Percentiles rank a stretch among this genome's conserved stretches.
Conservation (phyloP, 1,140 invertebrate species). For the Eupeodes corollae region DNA sequence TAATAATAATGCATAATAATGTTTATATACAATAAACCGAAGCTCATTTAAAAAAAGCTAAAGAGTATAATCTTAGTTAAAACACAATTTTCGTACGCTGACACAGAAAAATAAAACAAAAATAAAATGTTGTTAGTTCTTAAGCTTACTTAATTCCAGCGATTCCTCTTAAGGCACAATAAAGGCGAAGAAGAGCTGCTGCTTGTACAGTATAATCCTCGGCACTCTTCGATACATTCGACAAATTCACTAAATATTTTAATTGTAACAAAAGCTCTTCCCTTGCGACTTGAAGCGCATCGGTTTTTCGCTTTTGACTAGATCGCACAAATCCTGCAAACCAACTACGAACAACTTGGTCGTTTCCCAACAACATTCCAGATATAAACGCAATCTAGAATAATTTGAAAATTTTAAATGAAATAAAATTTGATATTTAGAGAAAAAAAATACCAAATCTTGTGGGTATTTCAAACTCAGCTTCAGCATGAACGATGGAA, state of each 20-base stretch:
- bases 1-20: no score
- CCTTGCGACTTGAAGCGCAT: conserved; percentile 59
- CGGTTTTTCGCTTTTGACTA: conserved; percentile 79
- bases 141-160: conserved; percentile 78
- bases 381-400: conserved; percentile 74
- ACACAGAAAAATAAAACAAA: no score
- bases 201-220: conserved; percentile 66
- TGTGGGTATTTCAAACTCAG: conserved; percentile 28
- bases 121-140: no score
- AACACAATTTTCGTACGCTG: no score
- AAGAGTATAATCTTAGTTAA: no score
- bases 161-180: conserved; percentile 85
- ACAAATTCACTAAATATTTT: conserved; percentile 46
- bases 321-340: conserved; percentile 83
- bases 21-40: no score
- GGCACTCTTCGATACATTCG: conserved; percentile 44
- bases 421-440: not conserved
- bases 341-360: conserved; percentile 81
- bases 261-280: conserved; percentile 66
- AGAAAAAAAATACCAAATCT: conserved; percentile 22
- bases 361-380: conserved; percentile 79
- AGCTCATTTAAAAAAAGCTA: no score
- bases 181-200: conserved; percentile 68
- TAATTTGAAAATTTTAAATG: conserved; percentile 1
- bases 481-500: conserved; percentile 53